Evolutionary conservation across 2,113 vertebrate genomes (phyloP).

Genomic region (Amphiprion ocellaris): DNA sequence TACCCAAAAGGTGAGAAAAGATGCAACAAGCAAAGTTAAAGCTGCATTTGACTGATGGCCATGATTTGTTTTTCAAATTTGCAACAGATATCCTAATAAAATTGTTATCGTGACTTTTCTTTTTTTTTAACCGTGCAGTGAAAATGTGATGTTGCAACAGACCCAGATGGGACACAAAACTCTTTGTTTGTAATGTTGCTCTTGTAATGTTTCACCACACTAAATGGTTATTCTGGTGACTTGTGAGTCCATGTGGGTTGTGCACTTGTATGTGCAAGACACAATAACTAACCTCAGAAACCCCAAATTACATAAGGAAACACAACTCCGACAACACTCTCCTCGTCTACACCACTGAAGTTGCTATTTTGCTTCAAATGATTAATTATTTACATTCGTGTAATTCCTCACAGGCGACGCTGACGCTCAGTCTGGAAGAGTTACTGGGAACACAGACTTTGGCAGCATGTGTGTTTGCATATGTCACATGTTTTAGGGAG

Average conservation of each 20-base stretch:
- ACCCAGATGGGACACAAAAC: no score
- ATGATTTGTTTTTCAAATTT: no score
- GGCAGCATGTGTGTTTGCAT: conserved; percentile 36
- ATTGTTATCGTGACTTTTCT: no score
- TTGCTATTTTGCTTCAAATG: background rate
- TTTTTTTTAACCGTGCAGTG: no score
- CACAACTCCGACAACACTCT: background rate
- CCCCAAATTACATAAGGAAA: background rate
- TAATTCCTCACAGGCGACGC: background rate
- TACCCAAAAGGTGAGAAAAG: no score
- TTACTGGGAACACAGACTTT: conserved; percentile 19
- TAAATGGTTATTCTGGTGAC: background rate
- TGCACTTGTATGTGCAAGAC: background rate
- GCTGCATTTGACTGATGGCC: no score
- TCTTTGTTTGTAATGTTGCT: background rate
- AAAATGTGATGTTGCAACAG: no score
- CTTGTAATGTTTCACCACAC: background rate
- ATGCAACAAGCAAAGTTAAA: no score
- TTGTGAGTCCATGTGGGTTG: background rate
- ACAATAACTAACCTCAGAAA: conserved; percentile 1
- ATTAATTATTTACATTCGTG: conserved; percentile 31
- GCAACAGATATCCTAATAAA: no score
- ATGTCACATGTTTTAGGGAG: conserved; percentile 42
- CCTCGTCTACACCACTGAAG: background rate
- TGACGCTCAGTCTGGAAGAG: background rate